Percentiles rank a stretch among this genome's conserved stretches.
Evolutionary conservation across 2,113 vertebrate species (phyloP).

Genomic region (Gymnorhina tibicen): DNA sequence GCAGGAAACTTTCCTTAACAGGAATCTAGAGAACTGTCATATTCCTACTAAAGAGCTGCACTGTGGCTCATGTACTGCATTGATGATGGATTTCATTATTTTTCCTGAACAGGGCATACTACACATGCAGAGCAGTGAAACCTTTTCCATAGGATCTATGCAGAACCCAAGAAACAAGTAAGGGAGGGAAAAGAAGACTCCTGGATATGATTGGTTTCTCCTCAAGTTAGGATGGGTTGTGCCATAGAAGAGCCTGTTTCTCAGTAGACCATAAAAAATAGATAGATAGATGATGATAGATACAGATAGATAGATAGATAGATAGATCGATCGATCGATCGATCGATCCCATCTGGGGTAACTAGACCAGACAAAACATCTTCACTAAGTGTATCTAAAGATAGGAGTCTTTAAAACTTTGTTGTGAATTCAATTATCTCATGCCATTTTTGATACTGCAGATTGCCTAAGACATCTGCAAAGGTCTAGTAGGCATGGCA

Average conservation of each 20-base stretch:
- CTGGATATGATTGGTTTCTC: not conserved
- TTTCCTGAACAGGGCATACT: not conserved
- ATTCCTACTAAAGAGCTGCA: not conserved
- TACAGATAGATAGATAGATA: not conserved
- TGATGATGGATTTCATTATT: not conserved
- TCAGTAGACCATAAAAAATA: not conserved
- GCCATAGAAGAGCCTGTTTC: not conserved
- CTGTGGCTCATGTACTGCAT: not conserved
- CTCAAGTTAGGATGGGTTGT: not conserved
- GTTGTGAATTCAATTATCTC: not conserved
- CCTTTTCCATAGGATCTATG: rapidly evolving
- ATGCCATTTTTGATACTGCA: not conserved
- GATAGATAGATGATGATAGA: not conserved
- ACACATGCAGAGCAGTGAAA: not conserved
- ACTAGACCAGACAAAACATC: not conserved
- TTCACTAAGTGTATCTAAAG: not conserved
- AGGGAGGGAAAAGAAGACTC: not conserved
- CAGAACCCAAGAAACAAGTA: not conserved
- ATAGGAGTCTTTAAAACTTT: not conserved
- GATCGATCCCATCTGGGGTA: not conserved
- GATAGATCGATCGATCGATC: not conserved
- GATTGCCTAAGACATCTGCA: not conserved
- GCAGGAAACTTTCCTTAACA: not conserved
- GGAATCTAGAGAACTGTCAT: not conserved
- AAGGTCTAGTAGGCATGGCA: not conserved